phyloP scores from a whole-genome alignment of 1,140 invertebrate species.

The Anastrepha obliqua region DNA sequence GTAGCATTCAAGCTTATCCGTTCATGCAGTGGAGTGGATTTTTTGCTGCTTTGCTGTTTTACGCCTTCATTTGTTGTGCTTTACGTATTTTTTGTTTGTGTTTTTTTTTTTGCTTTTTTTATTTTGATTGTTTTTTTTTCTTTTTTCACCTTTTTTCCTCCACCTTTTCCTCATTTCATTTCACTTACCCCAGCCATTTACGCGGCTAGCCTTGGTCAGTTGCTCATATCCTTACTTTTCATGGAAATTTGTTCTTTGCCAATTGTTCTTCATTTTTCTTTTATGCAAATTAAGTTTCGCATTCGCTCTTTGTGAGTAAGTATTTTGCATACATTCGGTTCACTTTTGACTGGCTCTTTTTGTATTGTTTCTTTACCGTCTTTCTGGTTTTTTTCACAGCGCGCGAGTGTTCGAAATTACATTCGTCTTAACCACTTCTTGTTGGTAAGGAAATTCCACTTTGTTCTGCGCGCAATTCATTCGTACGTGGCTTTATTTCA shows the following conservation, averaged over 20 bases:
- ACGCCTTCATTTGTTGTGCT: not conserved
- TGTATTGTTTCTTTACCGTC: not conserved
- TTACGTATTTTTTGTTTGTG: not conserved
- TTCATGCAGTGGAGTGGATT: not conserved
- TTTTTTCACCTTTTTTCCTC: not conserved
- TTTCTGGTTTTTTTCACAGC: not conserved
- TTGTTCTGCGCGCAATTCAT: slow-evolving; percentile 1
- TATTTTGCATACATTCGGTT: too few relatives aligned
- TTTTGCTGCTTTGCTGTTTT: not conserved
- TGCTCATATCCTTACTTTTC: not conserved
- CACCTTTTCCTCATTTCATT: not conserved
- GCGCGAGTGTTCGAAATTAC: slow-evolving; percentile 17
- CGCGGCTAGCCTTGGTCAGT: not conserved
- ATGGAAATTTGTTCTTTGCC: not conserved
- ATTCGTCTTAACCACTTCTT: slow-evolving; percentile 25
- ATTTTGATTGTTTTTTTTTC: not conserved
- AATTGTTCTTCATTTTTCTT: slow-evolving; percentile 9
- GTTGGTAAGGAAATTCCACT: slow-evolving; percentile 41
- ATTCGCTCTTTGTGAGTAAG: not conserved
- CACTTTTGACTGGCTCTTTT: not conserved
- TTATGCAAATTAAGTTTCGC: slow-evolving; percentile 37
- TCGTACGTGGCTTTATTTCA: slow-evolving; percentile 14
- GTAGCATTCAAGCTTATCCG: slow-evolving; percentile 7
- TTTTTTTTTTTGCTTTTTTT: not conserved
- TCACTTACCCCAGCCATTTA: too few relatives aligned